A percentile compares a stretch with the other conserved stretches of the same genome.
Evolutionary conservation across 2,113 vertebrate genomes (phyloP).

Genomic region (Rhinoderma darwinii): DNA sequence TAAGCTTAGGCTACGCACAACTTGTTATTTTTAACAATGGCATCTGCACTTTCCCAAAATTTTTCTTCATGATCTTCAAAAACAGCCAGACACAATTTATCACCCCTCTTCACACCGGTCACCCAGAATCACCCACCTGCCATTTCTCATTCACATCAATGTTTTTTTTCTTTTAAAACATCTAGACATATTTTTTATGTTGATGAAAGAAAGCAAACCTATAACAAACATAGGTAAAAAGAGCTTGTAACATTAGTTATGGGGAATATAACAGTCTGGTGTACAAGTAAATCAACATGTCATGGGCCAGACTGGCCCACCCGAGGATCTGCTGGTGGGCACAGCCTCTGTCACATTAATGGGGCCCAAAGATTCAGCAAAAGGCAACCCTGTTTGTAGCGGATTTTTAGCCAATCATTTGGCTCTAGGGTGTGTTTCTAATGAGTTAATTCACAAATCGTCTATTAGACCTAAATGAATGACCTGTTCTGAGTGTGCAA

Average conservation of each 20-base stretch:
- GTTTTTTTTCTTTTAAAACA: neutral
- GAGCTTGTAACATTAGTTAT: too few relatives aligned
- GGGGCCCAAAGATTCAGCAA: too few relatives aligned
- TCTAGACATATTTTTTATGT: neutral
- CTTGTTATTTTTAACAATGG: conserved; percentile 52
- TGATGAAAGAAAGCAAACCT: neutral
- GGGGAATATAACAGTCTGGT: neutral
- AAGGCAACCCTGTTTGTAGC: too few relatives aligned
- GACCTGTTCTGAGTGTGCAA: too few relatives aligned
- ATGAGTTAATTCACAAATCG: too few relatives aligned
- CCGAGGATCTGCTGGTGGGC: too few relatives aligned
- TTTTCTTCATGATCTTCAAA: neutral
- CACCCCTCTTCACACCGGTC: neutral
- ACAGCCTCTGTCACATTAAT: too few relatives aligned
- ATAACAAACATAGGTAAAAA: neutral
- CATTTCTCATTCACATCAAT: neutral
- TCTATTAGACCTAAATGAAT: too few relatives aligned
- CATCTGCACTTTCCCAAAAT: conserved; percentile 13
- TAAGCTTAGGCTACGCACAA: conserved; percentile 61
- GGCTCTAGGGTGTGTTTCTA: too few relatives aligned
- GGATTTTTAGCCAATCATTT: too few relatives aligned
- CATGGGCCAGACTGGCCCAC: too few relatives aligned
- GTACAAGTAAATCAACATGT: too few relatives aligned
- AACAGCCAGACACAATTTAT: conserved; percentile 4
- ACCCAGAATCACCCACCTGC: neutral